phyloP scores from a whole-genome alignment of 2,888 invertebrate genomes.

The Calameuta pallipes region DNA sequence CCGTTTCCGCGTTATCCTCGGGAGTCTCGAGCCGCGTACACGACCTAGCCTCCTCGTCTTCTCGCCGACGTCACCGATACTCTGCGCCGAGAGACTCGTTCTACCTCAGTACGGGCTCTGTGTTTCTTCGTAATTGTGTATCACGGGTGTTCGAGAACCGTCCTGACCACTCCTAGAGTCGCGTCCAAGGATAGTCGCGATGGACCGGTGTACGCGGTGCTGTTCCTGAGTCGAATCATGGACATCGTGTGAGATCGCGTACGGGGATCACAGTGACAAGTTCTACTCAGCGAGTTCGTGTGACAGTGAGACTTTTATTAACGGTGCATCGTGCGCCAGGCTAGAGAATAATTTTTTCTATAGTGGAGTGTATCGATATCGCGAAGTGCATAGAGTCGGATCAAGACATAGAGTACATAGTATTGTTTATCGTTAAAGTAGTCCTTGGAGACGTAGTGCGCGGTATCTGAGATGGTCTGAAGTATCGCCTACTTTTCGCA shows the following conservation, averaged over 20 bases:
- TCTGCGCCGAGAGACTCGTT: conserved; percentile 17
- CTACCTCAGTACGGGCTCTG: neutral
- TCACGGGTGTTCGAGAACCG: neutral
- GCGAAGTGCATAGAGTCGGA: neutral
- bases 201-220: conserved; percentile 28
- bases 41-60: conserved; percentile 23
- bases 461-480: neutral
- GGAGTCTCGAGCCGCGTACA: conserved; percentile 7
- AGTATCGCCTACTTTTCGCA: neutral
- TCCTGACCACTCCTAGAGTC: conserved; percentile 7
- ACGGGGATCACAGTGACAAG: conserved; percentile 38
- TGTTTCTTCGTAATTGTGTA: neutral
- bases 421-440: neutral
- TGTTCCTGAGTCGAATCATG: conserved; percentile 35
- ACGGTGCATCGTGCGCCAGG: neutral
- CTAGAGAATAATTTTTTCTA: neutral
- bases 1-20: conserved; percentile 38
- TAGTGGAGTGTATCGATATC: neutral
- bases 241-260: conserved; percentile 36
- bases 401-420: neutral
- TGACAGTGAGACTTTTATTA: conserved; percentile 40
- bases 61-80: conserved; percentile 1
- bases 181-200: conserved; percentile 21
- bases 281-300: conserved; percentile 27
- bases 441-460: neutral